A percentile compares a stretch with the other conserved stretches of the same genome.
Evolutionary conservation across 2,797 vertebrate genomes (phyloP).

Genomic region (Siniperca undulata): DNA sequence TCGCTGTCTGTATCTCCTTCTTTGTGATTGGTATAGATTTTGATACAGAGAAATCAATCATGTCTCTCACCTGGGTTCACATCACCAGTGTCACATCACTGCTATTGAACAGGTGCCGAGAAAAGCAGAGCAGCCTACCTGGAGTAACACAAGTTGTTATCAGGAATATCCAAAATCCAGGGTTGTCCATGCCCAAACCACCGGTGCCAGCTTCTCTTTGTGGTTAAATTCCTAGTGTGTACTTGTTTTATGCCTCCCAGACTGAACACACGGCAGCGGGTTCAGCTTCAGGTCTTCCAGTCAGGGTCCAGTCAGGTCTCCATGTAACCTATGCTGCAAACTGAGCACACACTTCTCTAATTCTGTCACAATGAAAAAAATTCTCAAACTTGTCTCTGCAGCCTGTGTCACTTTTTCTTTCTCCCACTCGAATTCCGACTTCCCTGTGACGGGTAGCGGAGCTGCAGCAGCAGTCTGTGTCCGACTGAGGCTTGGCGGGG

Average conservation of each 20-base stretch:
- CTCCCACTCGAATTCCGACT: slow-evolving; percentile 19
- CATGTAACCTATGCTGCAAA: slow-evolving; percentile 20
- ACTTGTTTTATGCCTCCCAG: slow-evolving; percentile 42
- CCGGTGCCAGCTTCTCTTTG: slow-evolving; percentile 71
- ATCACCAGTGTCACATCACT: not conserved
- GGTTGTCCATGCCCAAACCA: slow-evolving; percentile 74
- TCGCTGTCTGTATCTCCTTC: not conserved
- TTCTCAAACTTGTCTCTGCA: slow-evolving; percentile 27
- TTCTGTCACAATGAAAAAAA: not conserved
- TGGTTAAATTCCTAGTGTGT: slow-evolving; percentile 58
- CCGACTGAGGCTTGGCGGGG: slow-evolving; percentile 67
- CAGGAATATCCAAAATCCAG: slow-evolving; percentile 76
- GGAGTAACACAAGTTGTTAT: slow-evolving; percentile 72
- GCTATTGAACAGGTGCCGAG: not conserved
- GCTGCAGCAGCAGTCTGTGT: slow-evolving; percentile 58
- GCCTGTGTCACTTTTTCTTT: slow-evolving; percentile 61
- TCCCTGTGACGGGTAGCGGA: slow-evolving; percentile 40
- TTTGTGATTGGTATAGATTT: not conserved
- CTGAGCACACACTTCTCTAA: slow-evolving; percentile 2
- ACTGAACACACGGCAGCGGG: slow-evolving; percentile 30
- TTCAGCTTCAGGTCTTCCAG: slow-evolving; percentile 35
- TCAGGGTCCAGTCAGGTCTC: slow-evolving; percentile 39
- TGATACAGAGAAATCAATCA: not conserved
- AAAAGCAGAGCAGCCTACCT: slow-evolving; percentile 63
- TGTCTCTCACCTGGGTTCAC: not conserved